phyloP scores from a whole-genome alignment of 2,888 invertebrate species.

The Tachina fera region DNA sequence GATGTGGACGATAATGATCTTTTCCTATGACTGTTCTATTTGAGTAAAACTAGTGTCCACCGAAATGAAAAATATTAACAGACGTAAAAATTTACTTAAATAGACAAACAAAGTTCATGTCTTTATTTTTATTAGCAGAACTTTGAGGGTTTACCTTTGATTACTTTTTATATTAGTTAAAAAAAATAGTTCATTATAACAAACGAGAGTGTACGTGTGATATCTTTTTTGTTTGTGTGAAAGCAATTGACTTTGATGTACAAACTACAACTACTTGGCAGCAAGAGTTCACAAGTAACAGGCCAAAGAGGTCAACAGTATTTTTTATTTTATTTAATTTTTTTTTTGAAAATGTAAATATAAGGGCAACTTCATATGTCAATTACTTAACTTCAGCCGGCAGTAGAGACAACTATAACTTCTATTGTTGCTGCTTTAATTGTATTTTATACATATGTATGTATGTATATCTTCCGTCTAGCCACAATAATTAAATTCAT shows the following conservation, averaged over 20 bases:
- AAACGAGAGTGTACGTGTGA: not conserved
- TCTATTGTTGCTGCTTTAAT: too few relatives aligned
- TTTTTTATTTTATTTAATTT: too few relatives aligned
- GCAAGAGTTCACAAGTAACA: not conserved
- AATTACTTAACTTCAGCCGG: not conserved
- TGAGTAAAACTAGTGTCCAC: not conserved
- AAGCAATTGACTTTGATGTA: not conserved
- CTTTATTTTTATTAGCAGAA: not conserved
- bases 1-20: conserved; percentile 19
- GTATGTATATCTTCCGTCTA: too few relatives aligned
- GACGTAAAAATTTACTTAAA: not conserved
- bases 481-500: too few relatives aligned
- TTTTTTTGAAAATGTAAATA: not conserved
- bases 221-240: not conserved
- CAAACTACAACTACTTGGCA: conserved; percentile 24
- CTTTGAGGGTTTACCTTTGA: conserved; percentile 8
- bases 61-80: conserved; percentile 23
- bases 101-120: conserved; percentile 4
- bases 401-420: too few relatives aligned
- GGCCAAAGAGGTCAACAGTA: conserved; percentile 36
- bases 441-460: too few relatives aligned
- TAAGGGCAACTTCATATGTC: conserved; percentile 25
- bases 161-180: not conserved
- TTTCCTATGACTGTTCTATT: not conserved
- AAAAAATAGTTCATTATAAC: not conserved